Evolutionary conservation across 1,140 invertebrate species (phyloP), one percentile per base, ranked within the genome.

Genomic region (Zaprionus inermis): DNA sequence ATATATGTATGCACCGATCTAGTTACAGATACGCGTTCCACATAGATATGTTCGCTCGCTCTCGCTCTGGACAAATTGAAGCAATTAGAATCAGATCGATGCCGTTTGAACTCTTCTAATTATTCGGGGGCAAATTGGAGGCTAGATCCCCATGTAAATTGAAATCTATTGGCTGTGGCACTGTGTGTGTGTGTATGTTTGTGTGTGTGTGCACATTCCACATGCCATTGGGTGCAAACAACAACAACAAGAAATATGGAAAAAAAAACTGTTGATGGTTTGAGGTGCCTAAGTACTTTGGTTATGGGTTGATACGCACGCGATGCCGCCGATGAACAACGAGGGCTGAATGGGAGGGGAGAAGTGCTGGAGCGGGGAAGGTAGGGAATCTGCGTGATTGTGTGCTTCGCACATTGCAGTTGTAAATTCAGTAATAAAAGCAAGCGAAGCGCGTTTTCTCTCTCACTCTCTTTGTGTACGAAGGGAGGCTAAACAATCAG

Each of bases 21-120:
- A 38, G 44, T 3, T 44, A 44, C 7, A 28, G 24, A 28, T 28
- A 28, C 24, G 5, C 24, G 5, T n/a, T 41, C n/a, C 16, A 44
- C 9, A 38, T 49, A 32, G 30, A 32, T 6, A 5, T 32, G 30
- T 6, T 10, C 30, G 7, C 30, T 32, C 30, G 7, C 5, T 32
- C 30, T 10, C 30, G 7, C 30, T 32, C 18, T 49, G 9, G 44
- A 18, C 44, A 70, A 52, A 68, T 64, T 55, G 28, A 54, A 36
- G 44, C 73, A 85, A 78, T 85, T 76, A 32, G 71, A 69, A 78
- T 85, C 60, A 73, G 67, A 71, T 81, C 65, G 82, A 58, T 82
- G 83, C 46, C 83, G 55, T 58, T 79, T 86, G 83, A 86, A 88
- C 82, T 79, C 51, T 44, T 49, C 49, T 69, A 88, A 88, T 88